phyloP scores from a whole-genome alignment of 2,113 vertebrate species.

The Dasypus novemcinctus region DNA sequence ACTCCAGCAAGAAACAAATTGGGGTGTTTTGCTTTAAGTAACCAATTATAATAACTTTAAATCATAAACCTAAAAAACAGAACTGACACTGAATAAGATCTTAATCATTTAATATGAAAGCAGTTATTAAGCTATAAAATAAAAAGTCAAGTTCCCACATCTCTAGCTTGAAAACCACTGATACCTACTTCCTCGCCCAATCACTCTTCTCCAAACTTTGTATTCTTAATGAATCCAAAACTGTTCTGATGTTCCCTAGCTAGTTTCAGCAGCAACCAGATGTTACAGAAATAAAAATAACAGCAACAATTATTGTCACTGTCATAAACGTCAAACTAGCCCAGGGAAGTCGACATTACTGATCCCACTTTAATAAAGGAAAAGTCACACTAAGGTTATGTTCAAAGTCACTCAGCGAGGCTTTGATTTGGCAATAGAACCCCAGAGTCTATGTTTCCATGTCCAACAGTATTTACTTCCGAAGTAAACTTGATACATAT shows the following conservation, averaged over 20 bases:
- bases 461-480: neutral
- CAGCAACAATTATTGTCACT: neutral
- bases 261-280: neutral
- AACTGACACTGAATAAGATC: neutral
- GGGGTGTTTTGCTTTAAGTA: neutral
- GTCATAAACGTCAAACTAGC: neutral
- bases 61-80: neutral
- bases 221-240: neutral
- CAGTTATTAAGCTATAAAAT: neutral
- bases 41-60: neutral
- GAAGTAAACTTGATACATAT: neutral
- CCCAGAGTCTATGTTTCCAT: neutral
- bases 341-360: neutral
- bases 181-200: neutral
- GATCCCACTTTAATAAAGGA: neutral
- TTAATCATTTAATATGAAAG: neutral
- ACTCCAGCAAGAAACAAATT: conserved; percentile 26
- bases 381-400: neutral
- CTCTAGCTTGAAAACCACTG: neutral
- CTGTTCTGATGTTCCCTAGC: neutral
- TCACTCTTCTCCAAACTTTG: neutral
- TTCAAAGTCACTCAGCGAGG: neutral
- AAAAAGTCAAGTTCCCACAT: neutral
- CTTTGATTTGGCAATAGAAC: neutral
- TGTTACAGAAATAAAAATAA: neutral